Base-by-base conservation (phyloP, 2,888 invertebrate species). In the Cataglyphis altisquamis region DNA sequence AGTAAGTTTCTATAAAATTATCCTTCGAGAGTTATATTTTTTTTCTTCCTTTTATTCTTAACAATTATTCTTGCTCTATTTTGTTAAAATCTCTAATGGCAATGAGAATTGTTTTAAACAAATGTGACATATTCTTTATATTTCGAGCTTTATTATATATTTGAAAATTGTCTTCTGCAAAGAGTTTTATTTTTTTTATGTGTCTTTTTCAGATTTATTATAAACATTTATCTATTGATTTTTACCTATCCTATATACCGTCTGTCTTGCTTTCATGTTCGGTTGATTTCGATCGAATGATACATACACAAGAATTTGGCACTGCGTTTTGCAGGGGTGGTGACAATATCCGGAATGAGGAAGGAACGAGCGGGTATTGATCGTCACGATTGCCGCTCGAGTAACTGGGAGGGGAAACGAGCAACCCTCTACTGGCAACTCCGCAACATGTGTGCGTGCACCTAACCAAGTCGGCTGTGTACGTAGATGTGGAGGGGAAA, bases 321-420 rank as follows among this genome's bases (percentile, higher is more conserved):
- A 36, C 36, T 32, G 21, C 57, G 75, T 62, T 70, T 60, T 55
- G 60, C 45, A 60, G 67, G 78, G 68, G 57, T 83, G 74, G 66
- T 62, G 84, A 83, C 84, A 85, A 75, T 75, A 70, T 77, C 52
- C 74, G 78, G 86, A 89, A 83, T 57, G 86, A 86, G 87, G 84
- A 87, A 86, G 86, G 85, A 88, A 84, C 85, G 67, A 57, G 63
- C 78, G 72, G 64, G 88, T 92, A 92, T 92, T 92, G 92, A 92
- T 92, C 92, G 90, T 45, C 85, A 70, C 85, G 87, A 87, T 82
- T 78, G 88, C 85, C 82, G 83, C 82, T 83, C 36, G 87, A 87
- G 80, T 39, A 78, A 88, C 86, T 80, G 81, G 82, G 86, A 75
- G 77, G 77, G 82, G 63, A 36, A 66, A 32, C 80, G 63, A 68